These are phyloP conservation scores for Globodera ellingtonae DNA, from an alignment of 1,140 invertebrate genomes.

Conservation along the genomic window DNA sequence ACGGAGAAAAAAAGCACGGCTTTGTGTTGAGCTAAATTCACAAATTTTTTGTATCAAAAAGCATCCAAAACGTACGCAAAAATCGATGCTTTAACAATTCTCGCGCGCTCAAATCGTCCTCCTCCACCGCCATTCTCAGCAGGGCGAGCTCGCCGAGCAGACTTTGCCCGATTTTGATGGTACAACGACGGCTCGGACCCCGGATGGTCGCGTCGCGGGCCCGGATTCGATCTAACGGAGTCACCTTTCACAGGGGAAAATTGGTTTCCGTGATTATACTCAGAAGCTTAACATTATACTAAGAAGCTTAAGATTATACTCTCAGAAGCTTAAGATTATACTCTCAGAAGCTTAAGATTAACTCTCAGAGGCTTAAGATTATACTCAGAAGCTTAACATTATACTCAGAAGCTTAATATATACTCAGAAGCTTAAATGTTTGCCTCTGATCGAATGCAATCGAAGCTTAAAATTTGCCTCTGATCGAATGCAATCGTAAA, in stretches of 20 bases:
- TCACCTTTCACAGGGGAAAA: slow-evolving; percentile 1
- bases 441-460: slow-evolving; percentile 53
- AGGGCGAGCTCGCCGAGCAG: neutral
- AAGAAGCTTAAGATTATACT: too few relatives aligned
- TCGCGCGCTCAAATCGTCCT: slow-evolving; percentile 47
- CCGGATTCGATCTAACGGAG: slow-evolving; percentile 34
- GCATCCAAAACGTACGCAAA: slow-evolving; percentile 42
- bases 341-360: too few relatives aligned
- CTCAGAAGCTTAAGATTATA: too few relatives aligned
- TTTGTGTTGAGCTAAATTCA: slow-evolving; percentile 55
- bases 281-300: too few relatives aligned
- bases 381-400: too few relatives aligned
- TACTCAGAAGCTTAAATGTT: neutral
- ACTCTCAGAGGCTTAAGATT: too few relatives aligned
- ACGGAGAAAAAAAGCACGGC: slow-evolving; percentile 59
- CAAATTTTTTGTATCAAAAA: slow-evolving; percentile 10
- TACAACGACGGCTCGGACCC: slow-evolving; percentile 19
- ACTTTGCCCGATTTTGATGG: slow-evolving; percentile 6
- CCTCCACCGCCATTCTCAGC: slow-evolving; percentile 51
- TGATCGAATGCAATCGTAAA: slow-evolving; percentile 55
- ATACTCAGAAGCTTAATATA: too few relatives aligned
- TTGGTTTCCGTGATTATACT: too few relatives aligned
- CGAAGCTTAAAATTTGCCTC: slow-evolving; percentile 36
- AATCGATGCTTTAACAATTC: slow-evolving; percentile 55
- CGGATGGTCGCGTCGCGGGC: neutral